phyloP scores from a whole-genome alignment of 2,888 invertebrate species.

The Hedychridium roseum region DNA sequence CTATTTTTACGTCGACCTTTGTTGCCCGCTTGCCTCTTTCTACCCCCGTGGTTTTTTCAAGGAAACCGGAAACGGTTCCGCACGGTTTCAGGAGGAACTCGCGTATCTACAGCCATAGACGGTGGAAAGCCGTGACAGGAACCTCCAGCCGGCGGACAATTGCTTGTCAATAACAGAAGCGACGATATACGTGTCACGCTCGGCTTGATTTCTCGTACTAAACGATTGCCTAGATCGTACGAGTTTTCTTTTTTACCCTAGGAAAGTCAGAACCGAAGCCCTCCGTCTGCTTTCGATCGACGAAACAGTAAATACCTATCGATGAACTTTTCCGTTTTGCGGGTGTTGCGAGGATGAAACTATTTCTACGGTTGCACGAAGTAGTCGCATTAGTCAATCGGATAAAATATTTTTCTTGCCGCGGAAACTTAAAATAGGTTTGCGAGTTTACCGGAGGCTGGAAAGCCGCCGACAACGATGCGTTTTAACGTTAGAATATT shows the following conservation, averaged over 20 bases:
- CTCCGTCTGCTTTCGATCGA: slow-evolving; percentile 9
- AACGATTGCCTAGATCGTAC: neutral
- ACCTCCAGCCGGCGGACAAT: slow-evolving; percentile 22
- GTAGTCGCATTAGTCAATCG: too few species aligned
- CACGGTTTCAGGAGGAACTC: neutral
- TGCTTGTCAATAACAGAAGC: slow-evolving; percentile 35
- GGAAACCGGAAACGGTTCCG: neutral
- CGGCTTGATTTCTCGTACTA: slow-evolving; percentile 9
- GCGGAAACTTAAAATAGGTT: too few species aligned
- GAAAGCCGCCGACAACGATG: too few species aligned
- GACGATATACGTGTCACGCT: slow-evolving; percentile 20
- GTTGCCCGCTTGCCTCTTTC: neutral
- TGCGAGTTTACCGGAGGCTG: too few species aligned
- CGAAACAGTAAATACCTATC: slow-evolving; percentile 8
- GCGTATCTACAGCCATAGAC: neutral
- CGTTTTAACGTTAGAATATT: too few species aligned
- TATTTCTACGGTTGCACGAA: too few species aligned
- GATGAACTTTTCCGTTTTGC: slow-evolving; percentile 7
- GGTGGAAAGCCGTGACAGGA: neutral
- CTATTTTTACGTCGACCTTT: neutral
- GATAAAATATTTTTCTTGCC: too few species aligned
- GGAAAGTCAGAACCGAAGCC: neutral
- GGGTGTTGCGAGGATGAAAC: neutral
- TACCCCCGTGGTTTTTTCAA: neutral
- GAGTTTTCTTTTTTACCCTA: neutral